These are phyloP conservation scores for Ictalurus furcatus DNA, from an alignment of 2,113 vertebrate species.

Conservation along the genomic window DNA sequence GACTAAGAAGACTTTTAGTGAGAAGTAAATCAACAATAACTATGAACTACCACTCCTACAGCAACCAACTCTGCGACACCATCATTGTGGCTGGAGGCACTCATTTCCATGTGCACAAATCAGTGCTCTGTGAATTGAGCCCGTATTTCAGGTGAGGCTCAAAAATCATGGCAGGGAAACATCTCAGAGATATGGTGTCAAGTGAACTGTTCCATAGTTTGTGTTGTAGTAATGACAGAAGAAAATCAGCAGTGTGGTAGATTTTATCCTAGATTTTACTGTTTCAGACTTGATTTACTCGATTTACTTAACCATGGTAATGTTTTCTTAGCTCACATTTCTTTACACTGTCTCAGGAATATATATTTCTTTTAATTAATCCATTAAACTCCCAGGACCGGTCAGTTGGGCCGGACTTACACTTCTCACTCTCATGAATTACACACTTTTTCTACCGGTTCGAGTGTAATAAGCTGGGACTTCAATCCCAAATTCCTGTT, in stretches of 20 bases:
- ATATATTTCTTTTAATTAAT: not conserved
- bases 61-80: not conserved
- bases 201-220: not conserved
- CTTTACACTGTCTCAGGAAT: not conserved
- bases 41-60: not conserved
- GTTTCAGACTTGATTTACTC: not conserved
- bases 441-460: not conserved
- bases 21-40: no score
- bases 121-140: not conserved
- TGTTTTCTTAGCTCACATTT: not conserved
- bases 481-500: no score
- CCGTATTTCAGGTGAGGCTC: not conserved
- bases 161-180: no score
- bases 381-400: not conserved
- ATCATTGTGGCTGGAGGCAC: not conserved
- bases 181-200: no score
- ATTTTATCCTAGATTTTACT: not conserved
- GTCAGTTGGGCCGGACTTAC: not conserved
- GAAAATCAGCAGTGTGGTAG: not conserved
- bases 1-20: not conserved
- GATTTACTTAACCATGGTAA: not conserved
- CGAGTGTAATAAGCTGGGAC: not conserved
- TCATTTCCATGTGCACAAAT: not conserved
- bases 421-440: not conserved
- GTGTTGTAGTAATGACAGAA: not conserved